phyloP scores from a whole-genome alignment of 2,113 vertebrate species.

The Silurus asotus region DNA sequence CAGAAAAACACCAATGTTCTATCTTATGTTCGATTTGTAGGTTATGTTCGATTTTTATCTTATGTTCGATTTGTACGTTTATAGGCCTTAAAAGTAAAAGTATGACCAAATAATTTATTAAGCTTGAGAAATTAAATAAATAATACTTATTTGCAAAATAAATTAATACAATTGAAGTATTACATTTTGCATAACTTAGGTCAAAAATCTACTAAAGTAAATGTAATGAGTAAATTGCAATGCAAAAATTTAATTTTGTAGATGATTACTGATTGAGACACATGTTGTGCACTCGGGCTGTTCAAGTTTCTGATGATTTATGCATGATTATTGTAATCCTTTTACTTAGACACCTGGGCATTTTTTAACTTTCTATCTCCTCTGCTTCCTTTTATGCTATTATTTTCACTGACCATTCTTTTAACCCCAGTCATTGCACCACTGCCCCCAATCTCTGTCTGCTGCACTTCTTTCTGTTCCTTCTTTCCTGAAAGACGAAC shows the following conservation, averaged over 20 bases:
- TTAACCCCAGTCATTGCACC: slow-evolving; percentile 60
- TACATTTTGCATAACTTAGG: background rate
- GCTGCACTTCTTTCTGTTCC: slow-evolving; percentile 67
- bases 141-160: slow-evolving; percentile 1
- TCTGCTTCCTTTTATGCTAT: slow-evolving; percentile 62
- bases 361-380: slow-evolving; percentile 71
- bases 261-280: background rate
- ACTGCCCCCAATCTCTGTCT: slow-evolving; percentile 54
- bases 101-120: background rate
- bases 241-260: slow-evolving; percentile 3
- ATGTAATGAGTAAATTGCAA: slow-evolving; percentile 38
- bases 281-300: slow-evolving; percentile 16
- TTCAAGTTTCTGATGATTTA: background rate
- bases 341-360: slow-evolving; percentile 70
- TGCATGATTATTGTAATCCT: background rate
- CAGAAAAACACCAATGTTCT: background rate
- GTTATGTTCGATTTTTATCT: background rate
- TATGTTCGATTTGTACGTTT: background rate
- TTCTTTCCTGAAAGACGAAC: slow-evolving; percentile 57
- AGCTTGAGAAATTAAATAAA: background rate
- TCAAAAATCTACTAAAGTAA: background rate
- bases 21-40: background rate
- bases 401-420: slow-evolving; percentile 61
- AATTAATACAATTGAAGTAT: background rate
- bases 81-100: background rate